Conservation (phyloP, 2,113 vertebrate genomes). For the Scalopus aquaticus region DNA sequence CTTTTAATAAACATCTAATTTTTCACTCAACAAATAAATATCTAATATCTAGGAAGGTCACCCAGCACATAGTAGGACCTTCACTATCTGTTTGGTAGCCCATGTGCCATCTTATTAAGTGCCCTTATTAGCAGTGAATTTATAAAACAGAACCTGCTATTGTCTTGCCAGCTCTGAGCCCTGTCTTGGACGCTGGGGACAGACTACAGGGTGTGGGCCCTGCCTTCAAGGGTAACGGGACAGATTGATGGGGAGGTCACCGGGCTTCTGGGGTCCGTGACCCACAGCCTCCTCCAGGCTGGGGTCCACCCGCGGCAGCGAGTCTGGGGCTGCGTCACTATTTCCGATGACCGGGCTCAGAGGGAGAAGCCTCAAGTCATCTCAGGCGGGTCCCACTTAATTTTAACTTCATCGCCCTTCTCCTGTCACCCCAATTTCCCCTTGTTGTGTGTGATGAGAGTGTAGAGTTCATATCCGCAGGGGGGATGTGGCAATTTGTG, state of each 20-base stretch:
- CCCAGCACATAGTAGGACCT: background rate
- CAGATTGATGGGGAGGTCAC: background rate
- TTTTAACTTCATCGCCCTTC: background rate
- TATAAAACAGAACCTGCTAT: background rate
- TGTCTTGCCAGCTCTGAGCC: background rate
- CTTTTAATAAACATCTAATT: background rate
- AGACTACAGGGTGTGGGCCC: background rate
- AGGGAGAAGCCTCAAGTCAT: background rate
- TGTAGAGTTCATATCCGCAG: conserved; percentile 55
- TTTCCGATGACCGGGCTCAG: background rate
- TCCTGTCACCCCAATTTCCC: background rate
- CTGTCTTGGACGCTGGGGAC: background rate
- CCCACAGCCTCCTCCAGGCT: background rate
- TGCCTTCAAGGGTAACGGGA: background rate
- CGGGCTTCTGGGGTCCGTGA: background rate
- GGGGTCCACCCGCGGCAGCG: background rate
- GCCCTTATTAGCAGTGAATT: background rate
- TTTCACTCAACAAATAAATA: background rate
- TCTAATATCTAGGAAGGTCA: background rate
- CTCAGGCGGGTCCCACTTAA: accelerated
- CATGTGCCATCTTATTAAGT: background rate
- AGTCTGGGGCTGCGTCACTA: background rate
- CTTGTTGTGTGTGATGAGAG: conserved; percentile 38
- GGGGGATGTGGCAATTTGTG: conserved; percentile 16
- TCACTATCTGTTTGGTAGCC: background rate